Base-by-base conservation (phyloP, 1,140 invertebrate genomes). In the Leptopilina clavipes region DNA sequence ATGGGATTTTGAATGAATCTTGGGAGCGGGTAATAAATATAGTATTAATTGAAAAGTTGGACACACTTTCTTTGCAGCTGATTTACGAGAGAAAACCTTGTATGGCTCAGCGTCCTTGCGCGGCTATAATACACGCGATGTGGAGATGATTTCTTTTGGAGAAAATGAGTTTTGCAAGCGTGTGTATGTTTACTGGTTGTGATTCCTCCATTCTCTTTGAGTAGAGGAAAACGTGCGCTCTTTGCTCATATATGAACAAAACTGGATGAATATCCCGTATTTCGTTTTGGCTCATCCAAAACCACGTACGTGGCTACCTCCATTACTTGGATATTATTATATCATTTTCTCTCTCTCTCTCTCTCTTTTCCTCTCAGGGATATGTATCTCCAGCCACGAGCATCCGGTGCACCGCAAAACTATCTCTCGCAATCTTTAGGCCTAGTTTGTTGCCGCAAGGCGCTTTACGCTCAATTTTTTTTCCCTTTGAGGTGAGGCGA, bases 261-360 rank as follows among this genome's bases (percentile, higher is more conserved):
- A 48, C 12, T n/a, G 45, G n/a, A 18, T 71, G 75, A 52, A 78
- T 81, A 81, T 82, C n/a, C n/a, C n/a, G 77, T 79, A 75, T 73
- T 43, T 37, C 43, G 40, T 17, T 59, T 59, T 59, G 54, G 54
- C 54, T 59, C 18, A 79, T 74, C 74, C 77, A 5, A 31, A 80
- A 75, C 83, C 83, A 79, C 84, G 84, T 85, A 86, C 25, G 25
- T 31, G 77, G 79, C 78, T 83, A 82, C 83, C 79, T 85, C 85
- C 86, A 85, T 88, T 87, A 87, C 85, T 85, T 81, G 78, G 85
- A 86, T 87, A 87, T 88, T 88, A 88, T 86, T 88, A 86, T 86
- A 86, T 79, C 79, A 71, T 31, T 2, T 31, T 80, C 78, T 48
- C 79, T 71, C 79, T 40, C 25, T 31, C 25, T 8, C 37, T 40